phyloP scores from a whole-genome alignment of 2,113 vertebrate genomes.

The Anas platyrhynchos region DNA sequence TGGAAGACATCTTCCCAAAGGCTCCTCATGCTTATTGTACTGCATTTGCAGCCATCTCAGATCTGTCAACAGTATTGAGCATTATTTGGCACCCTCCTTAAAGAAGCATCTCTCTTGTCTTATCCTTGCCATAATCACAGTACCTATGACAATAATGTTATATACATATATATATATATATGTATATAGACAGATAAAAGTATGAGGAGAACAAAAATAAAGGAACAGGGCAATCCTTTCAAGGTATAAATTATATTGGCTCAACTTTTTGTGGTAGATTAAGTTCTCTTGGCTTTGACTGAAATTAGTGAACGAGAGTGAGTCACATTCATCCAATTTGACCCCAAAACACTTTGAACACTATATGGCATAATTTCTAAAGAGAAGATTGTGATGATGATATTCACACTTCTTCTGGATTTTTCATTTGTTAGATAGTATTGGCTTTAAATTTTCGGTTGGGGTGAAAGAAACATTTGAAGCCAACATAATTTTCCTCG shows the following conservation, averaged over 20 bases:
- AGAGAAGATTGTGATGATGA: neutral
- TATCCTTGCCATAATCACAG: neutral
- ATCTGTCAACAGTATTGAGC: accelerated
- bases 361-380: neutral
- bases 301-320: neutral
- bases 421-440: neutral
- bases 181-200: neutral
- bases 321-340: neutral
- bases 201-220: neutral
- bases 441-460: neutral
- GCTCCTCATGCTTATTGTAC: neutral
- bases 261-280: neutral
- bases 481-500: neutral
- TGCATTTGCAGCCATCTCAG: neutral
- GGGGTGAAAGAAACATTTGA: neutral
- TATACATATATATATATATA: neutral
- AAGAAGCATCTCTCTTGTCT: neutral
- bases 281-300: neutral
- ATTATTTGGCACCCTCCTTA: neutral
- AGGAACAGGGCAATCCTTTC: neutral
- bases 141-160: neutral
- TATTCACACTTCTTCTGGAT: neutral
- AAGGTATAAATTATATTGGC: accelerated
- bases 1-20: neutral
- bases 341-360: accelerated